Conservation (phyloP, 2,888 invertebrate species). For the Stomorhina lunata region DNA sequence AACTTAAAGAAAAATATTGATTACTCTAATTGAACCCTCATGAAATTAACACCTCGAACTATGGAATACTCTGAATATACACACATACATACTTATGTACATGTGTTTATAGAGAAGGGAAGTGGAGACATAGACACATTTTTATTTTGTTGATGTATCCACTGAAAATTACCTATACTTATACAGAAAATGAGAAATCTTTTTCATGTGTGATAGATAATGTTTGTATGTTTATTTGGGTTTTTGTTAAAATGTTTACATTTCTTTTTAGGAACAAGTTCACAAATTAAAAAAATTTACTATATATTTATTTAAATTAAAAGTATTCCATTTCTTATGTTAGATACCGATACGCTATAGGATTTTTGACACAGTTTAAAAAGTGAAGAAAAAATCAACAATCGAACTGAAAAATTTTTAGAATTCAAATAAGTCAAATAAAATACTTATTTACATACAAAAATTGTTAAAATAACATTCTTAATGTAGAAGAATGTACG, state of each 20-base stretch:
- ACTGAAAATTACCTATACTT: not conserved
- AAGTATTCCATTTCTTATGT: constrained; percentile 45
- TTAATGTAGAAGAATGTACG: not conserved
- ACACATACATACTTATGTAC: not conserved
- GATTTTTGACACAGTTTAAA: constrained; percentile 74
- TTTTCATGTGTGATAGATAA: not conserved
- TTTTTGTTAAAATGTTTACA: constrained; percentile 68
- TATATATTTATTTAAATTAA: too few species aligned
- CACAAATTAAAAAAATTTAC: constrained; percentile 17
- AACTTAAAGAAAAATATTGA: constrained; percentile 39
- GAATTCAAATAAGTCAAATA: not conserved
- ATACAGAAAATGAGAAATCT: not conserved
- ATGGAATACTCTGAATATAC: not conserved
- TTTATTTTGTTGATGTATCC: not conserved
- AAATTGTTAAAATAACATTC: constrained; percentile 31
- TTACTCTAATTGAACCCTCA: constrained; percentile 76
- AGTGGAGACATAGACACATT: too few species aligned
- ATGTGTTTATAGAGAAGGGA: not conserved
- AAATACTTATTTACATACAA: constrained; percentile 4
- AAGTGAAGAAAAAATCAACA: constrained; percentile 34
- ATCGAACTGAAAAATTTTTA: not conserved
- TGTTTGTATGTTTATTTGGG: not conserved
- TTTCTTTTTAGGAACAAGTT: constrained; percentile 71
- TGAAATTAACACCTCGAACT: constrained; percentile 76
- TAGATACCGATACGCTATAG: constrained; percentile 54